Evolutionary conservation across 1,140 invertebrate genomes (phyloP), one percentile per base, ranked within the genome.

Genomic region (Hyles euphorbiae): DNA sequence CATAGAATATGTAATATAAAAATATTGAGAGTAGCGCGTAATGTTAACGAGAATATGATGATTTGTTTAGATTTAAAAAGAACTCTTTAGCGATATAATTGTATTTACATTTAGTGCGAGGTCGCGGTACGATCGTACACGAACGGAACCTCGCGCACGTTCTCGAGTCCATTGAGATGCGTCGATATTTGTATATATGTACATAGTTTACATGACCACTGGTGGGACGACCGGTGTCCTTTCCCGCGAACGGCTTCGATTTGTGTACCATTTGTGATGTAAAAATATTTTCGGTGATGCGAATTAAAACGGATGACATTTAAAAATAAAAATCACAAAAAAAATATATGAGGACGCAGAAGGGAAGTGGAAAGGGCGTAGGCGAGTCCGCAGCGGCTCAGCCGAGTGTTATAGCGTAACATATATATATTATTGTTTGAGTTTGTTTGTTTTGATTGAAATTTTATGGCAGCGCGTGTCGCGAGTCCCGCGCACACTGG

Each of bases 101-200:
- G 36, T 40, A 40, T 40, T 40, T 40, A 40, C 36, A 40, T 40
- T 40, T 40, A 40, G 36, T 40, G 36, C 8, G 36, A 50, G 46
- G 56, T 57, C 50, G 46, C 54, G 56, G 46, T 58, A 52, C 4
- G 7, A n/a, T 40, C 8, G 36, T 40, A 40, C 36, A 40, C 36
- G 36, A 5, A 40, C 36, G 8, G 61, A 61, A 53, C 12, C 47
- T 57, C 36, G 40, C 57, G 55, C 62, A 48, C 46, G 12, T 48
- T 11, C n/a, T 22, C 71, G 75, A 76, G 70, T 80, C 75, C 74
- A 70, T 74, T 58, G 58, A 61, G 58, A 65, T 64, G 36, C 56
- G 72, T 75, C 68, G 64, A 54, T 73, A 76, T 60, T 54, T 85
- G 82, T 85, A 85, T 56, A 85, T 85, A 83, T 83, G 78, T 83